Conservation (phyloP, 2,113 vertebrate genomes). For the Toxostoma redivivum region DNA sequence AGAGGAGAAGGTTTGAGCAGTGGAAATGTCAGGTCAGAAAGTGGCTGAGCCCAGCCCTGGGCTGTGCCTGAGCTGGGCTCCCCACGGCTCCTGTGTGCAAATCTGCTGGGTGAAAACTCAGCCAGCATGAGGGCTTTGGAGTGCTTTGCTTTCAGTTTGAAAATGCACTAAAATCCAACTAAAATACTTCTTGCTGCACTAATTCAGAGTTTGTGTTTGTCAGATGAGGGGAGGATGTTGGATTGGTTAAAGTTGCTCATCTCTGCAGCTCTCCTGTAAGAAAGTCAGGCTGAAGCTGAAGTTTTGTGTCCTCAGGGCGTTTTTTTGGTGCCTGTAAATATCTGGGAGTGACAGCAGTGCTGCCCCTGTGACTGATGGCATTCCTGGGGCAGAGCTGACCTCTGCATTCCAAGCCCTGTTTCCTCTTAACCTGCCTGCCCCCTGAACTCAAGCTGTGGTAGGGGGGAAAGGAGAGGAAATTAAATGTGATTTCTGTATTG, state of each 20-base stretch:
- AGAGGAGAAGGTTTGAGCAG: neutral
- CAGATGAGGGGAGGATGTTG: neutral
- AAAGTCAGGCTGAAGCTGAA: neutral
- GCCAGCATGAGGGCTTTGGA: neutral
- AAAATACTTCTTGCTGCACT: neutral
- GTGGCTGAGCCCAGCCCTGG: neutral
- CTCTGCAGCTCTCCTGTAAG: neutral
- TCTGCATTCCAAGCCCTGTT: neutral
- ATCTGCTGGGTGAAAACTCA: neutral
- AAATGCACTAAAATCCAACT: neutral
- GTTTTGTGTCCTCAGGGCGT: neutral
- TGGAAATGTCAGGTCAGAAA: constrained; percentile 13
- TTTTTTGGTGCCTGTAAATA: constrained; percentile 2
- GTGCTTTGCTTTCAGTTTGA: neutral
- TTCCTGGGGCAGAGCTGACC: constrained; percentile 52
- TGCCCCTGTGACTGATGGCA: constrained; percentile 49
- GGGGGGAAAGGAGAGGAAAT: neutral
- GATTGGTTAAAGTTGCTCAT: neutral
- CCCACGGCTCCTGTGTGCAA: neutral
- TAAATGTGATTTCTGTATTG: neutral
- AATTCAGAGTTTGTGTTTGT: neutral
- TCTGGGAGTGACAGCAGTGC: neutral
- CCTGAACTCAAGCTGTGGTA: neutral
- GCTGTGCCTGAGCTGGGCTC: neutral
- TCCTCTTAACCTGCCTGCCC: constrained; percentile 42